Percentiles rank a stretch among this genome's conserved stretches.
These are phyloP conservation scores for Neogobius melanostomus DNA, from an alignment of 2,113 vertebrate genomes.

Conservation along the genomic window DNA sequence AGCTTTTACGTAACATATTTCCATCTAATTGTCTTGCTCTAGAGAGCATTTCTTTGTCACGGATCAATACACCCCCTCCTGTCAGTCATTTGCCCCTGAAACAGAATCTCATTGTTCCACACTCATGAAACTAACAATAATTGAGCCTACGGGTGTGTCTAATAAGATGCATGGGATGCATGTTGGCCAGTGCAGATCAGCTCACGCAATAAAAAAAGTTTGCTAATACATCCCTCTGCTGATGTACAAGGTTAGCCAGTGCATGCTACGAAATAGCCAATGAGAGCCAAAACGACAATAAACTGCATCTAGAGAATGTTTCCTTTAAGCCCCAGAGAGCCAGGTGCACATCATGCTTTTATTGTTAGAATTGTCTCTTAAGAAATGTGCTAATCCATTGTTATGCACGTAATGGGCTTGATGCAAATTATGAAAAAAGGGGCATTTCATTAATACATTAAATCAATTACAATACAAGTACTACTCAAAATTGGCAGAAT, in stretches of 20 bases:
- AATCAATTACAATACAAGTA: too few relatives aligned
- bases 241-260: conserved; percentile 48
- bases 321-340: conserved; percentile 24
- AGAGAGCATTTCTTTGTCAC: conserved; percentile 5
- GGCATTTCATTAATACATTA: too few relatives aligned
- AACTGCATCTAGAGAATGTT: conserved; percentile 37
- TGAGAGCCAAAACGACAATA: conserved; percentile 34
- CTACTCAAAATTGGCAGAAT: too few relatives aligned
- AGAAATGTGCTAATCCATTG: conserved; percentile 54
- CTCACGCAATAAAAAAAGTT: conserved; percentile 20
- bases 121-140: conserved; percentile 47
- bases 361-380: conserved; percentile 31
- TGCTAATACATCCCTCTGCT: neutral
- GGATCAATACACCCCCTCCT: conserved; percentile 35
- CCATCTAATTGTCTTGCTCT: neutral
- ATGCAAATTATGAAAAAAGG: neutral
- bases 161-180: conserved; percentile 37
- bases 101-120: conserved; percentile 47
- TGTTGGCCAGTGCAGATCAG: conserved; percentile 37
- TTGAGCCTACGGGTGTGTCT: conserved; percentile 37
- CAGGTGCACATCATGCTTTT: conserved; percentile 26
- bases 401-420: conserved; percentile 48
- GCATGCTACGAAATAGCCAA: conserved; percentile 23
- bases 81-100: conserved; percentile 48
- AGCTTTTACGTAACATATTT: neutral